Base-by-base conservation (phyloP, 1,140 invertebrate genomes). In the Drosophila guanche region DNA sequence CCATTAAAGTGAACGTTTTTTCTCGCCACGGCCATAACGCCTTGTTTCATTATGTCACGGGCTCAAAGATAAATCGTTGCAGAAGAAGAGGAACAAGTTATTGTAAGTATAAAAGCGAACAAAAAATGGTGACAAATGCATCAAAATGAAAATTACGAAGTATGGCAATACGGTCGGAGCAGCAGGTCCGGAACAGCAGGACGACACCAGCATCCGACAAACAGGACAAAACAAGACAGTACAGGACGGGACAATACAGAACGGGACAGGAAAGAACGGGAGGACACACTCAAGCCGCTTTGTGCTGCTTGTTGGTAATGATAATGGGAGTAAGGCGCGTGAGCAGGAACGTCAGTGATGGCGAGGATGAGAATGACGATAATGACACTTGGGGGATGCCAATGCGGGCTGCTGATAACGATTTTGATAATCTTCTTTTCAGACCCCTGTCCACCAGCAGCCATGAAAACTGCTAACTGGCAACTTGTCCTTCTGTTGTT, bases 131-230 rank as follows among this genome's bases (percentile, higher is more conserved):
- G 77, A 88, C 83, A 86, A 86, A 86, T 86, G 81, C 81, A 86
- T 86, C 83, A 88, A 88, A 86, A 86, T 86, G 78, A 81, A 85
- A 86, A 85, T 80, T 85, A 77, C 81, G 73, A 84, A 79, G 80
- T 80, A 80, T 45, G 71, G 46, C 70, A 79, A 66, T 45, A 42
- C 20, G 29, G 29, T 20, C 22, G 50, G 56, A 71, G 71, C 67
- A 42, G 50, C 25, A 40, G 55, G 8, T 41, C 12, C 1, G 16
- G 27, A 27, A 40, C 12, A 46, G 40, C 6, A 41, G 45, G 12
- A 41, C 51, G 41, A 53, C n/a, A 59, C 48, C 41, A 41, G 47
- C 46, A 23, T 20, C 33, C 40, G 52, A 50, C 46, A 52, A 20
- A 25, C 22, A 22, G 16, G 23, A 42, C 59, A 75, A 12, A 37